A percentile compares a stretch with the other conserved stretches of the same genome.
Conservation (phyloP, 2,888 invertebrate genomes). For the Parnassius glacialis region DNA sequence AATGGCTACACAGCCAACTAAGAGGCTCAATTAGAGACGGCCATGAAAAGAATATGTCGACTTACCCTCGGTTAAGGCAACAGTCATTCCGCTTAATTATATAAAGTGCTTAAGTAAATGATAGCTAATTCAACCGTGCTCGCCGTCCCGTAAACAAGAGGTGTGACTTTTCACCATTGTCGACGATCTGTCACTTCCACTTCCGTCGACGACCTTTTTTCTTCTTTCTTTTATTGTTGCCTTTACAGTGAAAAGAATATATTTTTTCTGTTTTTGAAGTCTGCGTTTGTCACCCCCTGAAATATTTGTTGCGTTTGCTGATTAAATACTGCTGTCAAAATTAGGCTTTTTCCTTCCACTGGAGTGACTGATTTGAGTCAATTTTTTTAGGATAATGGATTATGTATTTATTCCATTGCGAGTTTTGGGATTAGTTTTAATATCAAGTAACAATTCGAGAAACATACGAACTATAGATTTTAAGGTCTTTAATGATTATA, state of each 20-base stretch:
- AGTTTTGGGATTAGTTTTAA: too few relatives aligned
- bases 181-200: constrained; percentile 78
- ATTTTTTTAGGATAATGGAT: background rate
- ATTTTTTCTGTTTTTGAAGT: constrained; percentile 60
- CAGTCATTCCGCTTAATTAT: constrained; percentile 74
- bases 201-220: constrained; percentile 65
- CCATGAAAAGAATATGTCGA: constrained; percentile 60
- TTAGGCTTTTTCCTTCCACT: constrained; percentile 59
- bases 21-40: constrained; percentile 58
- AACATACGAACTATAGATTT: too few relatives aligned
- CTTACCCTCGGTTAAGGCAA: constrained; percentile 59
- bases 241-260: constrained; percentile 71
- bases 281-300: constrained; percentile 76
- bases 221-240: constrained; percentile 74
- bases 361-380: constrained; percentile 36
- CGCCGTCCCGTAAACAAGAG: constrained; percentile 74
- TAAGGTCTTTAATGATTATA: too few relatives aligned
- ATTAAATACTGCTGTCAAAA: constrained; percentile 74
- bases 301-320: constrained; percentile 71
- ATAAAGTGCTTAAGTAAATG: constrained; percentile 80
- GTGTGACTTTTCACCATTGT: constrained; percentile 79
- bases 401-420: too few relatives aligned
- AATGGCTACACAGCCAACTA: constrained; percentile 38
- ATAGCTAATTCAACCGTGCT: constrained; percentile 73
- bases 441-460: too few relatives aligned